Evolutionary conservation across 2,888 invertebrate genomes (phyloP), one percentile per base, ranked within the genome.

Genomic region (Notodonta ziczac): DNA sequence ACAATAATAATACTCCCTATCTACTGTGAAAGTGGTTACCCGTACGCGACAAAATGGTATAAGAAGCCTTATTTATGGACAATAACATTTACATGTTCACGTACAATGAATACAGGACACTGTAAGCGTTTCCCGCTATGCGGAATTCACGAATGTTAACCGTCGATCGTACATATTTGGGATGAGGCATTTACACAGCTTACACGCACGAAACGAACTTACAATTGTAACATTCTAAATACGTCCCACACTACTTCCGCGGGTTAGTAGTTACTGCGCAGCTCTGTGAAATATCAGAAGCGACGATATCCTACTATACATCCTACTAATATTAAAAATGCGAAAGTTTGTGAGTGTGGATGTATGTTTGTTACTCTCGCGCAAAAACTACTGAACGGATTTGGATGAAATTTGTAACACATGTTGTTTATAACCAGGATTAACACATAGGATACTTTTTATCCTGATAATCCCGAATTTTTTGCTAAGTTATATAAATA

Each of bases 231-330:
- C 77, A 74, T 72, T 74, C 67, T 72, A 72, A 72, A 71, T 71
- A 70, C 70, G 66, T 62, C 60, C 63, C 65, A 70, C 67, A 66
- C 63, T 67, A 76, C 60, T 66, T 70, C 57, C 50, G 61, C 57
- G 66, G 70, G 73, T 82, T 76, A 77, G 79, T 76, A 80, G 79
- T 78, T 82, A 78, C 76, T 74, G 70, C 60, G 80, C 73, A 83
- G 81, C 78, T 80, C 66, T 74, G 74, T 67, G 74, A 82, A 83
- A 83, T 84, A 83, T 82, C 82, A 84, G 78, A 69, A 79, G 74
- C 76, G 73, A 74, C 70, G 73, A 75, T 74, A 74, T 68, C 67
- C n/a, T n/a, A n/a, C n/a, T n/a, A n/a, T n/a, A n/a, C n/a, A n/a
- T n/a, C n/a, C n/a, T n/a, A n/a, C n/a, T n/a, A n/a, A n/a, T n/a